Percentiles rank a stretch among this genome's conserved stretches.
phyloP scores from a whole-genome alignment of 2,888 invertebrate genomes.

The Adelphocoris suturalis region DNA sequence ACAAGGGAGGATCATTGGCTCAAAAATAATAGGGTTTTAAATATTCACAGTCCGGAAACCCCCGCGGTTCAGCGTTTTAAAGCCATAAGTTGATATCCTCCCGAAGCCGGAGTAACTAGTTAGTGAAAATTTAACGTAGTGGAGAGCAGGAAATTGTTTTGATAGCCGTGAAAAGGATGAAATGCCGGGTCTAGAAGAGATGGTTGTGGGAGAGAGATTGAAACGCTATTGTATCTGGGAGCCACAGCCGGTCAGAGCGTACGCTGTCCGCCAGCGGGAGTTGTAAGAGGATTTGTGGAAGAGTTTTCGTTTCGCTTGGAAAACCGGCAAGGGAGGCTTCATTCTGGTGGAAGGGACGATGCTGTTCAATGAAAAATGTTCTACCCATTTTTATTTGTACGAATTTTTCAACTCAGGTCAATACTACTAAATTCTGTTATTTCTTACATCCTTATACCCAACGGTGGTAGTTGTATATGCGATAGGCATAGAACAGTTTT shows the following conservation, averaged over 20 bases:
- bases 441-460: no score
- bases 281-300: constrained; percentile 58
- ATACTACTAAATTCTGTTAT: no score
- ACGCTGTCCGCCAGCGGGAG: neutral
- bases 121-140: constrained; percentile 68
- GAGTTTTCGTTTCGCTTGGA: constrained; percentile 44
- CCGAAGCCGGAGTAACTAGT: constrained; percentile 65
- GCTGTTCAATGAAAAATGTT: no score
- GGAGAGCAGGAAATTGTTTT: constrained; percentile 67
- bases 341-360: no score
- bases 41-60: constrained; percentile 63
- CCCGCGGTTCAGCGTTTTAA: constrained; percentile 44
- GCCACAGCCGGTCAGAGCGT: neutral
- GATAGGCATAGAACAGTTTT: no score
- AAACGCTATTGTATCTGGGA: constrained; percentile 55
- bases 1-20: constrained; percentile 69
- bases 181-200: constrained; percentile 40
- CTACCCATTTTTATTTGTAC: no score
- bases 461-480: no score
- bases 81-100: constrained; percentile 65
- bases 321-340: neutral
- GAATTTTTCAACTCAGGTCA: no score
- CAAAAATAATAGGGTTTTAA: constrained; percentile 71
- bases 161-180: constrained; percentile 66
- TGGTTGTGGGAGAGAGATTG: constrained; percentile 29